Evolutionary conservation across 2,113 vertebrate species (phyloP).

Genomic region (Pundamilia nyererei): DNA sequence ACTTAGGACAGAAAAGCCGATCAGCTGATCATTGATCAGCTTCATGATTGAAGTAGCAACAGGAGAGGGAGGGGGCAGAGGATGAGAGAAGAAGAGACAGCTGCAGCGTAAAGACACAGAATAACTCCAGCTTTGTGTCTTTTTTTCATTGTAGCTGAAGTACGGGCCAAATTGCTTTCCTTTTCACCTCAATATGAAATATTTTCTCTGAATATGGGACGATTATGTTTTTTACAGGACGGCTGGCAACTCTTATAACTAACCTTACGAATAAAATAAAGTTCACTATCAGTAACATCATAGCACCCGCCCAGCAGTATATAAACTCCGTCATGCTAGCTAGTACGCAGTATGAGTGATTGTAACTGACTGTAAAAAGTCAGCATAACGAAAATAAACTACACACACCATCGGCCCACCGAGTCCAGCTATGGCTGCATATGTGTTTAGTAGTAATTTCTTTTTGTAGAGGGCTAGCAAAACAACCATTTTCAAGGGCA

Average conservation of each 20-base stretch:
- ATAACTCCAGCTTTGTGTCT: neutral
- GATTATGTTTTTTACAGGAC: neutral
- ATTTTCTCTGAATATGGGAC: neutral
- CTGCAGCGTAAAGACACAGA: neutral
- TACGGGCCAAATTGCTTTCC: neutral
- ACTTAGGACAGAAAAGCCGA: neutral
- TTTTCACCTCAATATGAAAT: neutral
- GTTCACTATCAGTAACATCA: neutral
- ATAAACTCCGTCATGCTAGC: neutral
- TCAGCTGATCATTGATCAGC: neutral
- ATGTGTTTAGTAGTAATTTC: neutral
- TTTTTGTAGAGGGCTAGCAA: neutral
- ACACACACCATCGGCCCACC: neutral
- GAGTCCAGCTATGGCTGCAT: neutral
- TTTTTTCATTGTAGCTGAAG: neutral
- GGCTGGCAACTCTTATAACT: neutral
- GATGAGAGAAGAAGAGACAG: neutral
- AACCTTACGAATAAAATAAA: neutral
- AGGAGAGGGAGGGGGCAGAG: neutral
- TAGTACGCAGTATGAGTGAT: neutral
- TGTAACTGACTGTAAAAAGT: neutral
- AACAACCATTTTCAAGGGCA: neutral
- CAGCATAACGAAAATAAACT: neutral
- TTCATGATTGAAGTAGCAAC: neutral
- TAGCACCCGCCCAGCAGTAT: neutral